Evolutionary conservation across 1,140 invertebrate species (phyloP).

Genomic region (Sycobia sp.): DNA sequence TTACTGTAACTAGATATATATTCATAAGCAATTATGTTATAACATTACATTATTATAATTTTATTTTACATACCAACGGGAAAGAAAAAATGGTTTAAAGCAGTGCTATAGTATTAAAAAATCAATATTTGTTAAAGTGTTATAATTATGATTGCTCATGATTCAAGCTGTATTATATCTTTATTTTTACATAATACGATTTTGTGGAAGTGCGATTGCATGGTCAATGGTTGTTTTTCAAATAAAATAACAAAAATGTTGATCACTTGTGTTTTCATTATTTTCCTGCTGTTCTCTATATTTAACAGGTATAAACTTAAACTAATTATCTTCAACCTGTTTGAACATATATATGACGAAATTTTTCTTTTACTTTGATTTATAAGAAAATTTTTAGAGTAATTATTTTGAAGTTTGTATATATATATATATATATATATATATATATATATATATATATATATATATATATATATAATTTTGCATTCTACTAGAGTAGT

Average conservation of each 20-base stretch:
- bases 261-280: not conserved
- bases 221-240: constrained; percentile 31
- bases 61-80: not conserved
- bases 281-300: too few species aligned
- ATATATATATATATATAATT: too few species aligned
- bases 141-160: constrained; percentile 2
- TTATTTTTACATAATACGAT: constrained; percentile 7
- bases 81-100: constrained; percentile 2
- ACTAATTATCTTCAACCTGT: too few species aligned
- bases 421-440: too few species aligned
- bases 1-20: constrained; percentile 4
- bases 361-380: too few species aligned
- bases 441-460: too few species aligned
- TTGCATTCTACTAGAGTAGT: too few species aligned
- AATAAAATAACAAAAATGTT: constrained; percentile 30
- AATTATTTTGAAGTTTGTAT: too few species aligned
- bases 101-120: constrained; percentile 2
- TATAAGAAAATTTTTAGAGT: too few species aligned
- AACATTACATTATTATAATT: not conserved
- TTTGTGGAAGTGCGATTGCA: constrained; percentile 15
- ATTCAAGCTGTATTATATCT: not conserved
- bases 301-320: too few species aligned
- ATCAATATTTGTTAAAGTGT: constrained; percentile 13
- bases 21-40: constrained; percentile 2
- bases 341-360: too few species aligned